Evolutionary conservation across 2,113 vertebrate species (phyloP).

Genomic region (Ursus arctos): DNA sequence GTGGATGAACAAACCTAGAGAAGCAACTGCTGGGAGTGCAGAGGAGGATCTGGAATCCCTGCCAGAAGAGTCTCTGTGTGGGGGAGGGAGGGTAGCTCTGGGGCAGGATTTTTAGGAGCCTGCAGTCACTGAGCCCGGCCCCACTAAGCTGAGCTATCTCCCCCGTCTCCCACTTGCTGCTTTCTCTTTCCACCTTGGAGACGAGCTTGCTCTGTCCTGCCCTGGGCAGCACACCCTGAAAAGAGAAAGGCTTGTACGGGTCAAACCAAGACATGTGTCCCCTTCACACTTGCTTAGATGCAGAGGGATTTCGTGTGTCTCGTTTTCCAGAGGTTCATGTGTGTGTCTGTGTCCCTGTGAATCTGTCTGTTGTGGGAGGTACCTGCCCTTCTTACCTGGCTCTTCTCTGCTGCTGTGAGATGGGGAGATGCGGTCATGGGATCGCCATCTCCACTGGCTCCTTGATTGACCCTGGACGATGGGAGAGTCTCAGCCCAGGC

Average conservation of each 20-base stretch:
- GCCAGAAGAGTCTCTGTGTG: neutral
- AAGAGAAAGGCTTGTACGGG: rapidly evolving
- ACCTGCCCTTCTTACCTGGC: neutral
- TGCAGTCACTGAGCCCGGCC: neutral
- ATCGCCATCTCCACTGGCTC: neutral
- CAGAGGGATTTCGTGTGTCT: neutral
- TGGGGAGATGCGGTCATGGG: neutral
- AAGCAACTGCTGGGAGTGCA: neutral
- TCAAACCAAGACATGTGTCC: neutral
- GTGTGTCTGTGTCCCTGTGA: no score
- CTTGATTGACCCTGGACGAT: neutral
- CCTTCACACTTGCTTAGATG: neutral
- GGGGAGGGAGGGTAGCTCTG: neutral
- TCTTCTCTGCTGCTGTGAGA: neutral
- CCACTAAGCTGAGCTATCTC: neutral
- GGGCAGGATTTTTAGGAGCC: neutral
- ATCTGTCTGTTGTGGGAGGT: neutral
- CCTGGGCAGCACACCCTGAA: neutral
- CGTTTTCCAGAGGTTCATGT: neutral
- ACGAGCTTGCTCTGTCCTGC: neutral
- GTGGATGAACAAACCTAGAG: neutral
- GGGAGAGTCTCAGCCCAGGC: neutral
- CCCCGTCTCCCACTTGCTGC: neutral
- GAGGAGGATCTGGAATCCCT: neutral
- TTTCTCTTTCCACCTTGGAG: neutral